A percentile compares a stretch with the other conserved stretches of the same genome.
Evolutionary conservation across 2,888 invertebrate genomes (phyloP).

Genomic region (Sialis fuliginosa): DNA sequence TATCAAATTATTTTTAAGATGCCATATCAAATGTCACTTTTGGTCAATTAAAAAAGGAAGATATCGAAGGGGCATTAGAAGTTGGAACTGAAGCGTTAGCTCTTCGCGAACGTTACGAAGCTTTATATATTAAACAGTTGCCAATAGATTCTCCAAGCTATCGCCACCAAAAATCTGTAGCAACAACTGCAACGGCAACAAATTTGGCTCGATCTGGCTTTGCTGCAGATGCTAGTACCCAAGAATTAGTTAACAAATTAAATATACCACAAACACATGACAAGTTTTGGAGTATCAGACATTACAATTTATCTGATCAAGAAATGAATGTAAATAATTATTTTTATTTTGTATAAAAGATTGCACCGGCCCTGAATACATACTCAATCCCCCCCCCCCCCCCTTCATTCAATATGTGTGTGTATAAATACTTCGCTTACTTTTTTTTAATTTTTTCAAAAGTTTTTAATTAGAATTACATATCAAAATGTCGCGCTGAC

Average conservation of each 20-base stretch:
- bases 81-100: conserved; percentile 38
- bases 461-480: no score
- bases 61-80: conserved; percentile 30
- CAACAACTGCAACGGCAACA: conserved; percentile 39
- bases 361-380: no score
- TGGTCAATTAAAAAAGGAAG: conserved; percentile 14
- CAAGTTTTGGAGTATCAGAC: no score
- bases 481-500: no score
- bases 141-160: conserved; percentile 40
- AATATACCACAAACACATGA: conserved; percentile 13
- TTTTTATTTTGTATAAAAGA: no score
- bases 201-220: conserved; percentile 46
- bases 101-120: conserved; percentile 36
- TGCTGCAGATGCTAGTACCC: conserved; percentile 50
- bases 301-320: no score
- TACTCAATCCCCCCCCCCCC: no score
- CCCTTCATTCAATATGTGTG: no score
- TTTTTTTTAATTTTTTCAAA: no score
- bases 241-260: conserved; percentile 32
- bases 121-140: conserved; percentile 25
- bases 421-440: no score
- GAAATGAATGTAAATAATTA: no score
- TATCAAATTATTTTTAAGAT: neutral
- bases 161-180: conserved; percentile 51
- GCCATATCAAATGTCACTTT: neutral